phyloP scores from a whole-genome alignment of 2,113 vertebrate species.

The Trogon surrucura region DNA sequence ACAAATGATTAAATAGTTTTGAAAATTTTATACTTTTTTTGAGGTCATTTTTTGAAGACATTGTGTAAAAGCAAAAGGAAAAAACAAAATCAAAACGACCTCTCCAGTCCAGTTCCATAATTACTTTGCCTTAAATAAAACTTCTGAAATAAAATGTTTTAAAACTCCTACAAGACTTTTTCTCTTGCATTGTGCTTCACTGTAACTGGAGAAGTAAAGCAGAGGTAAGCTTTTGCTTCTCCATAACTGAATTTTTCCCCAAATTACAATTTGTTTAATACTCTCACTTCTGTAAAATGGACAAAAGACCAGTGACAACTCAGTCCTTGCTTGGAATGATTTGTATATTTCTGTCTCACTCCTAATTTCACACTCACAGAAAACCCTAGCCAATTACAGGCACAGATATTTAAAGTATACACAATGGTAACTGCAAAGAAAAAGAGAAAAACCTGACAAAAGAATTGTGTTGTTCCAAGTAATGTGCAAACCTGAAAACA shows the following conservation, averaged over 20 bases:
- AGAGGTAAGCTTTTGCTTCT: background rate
- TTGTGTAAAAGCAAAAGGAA: background rate
- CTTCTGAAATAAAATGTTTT: background rate
- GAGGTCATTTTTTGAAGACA: background rate
- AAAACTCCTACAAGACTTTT: background rate
- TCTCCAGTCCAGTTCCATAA: background rate
- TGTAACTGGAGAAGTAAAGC: background rate
- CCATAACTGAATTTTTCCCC: background rate
- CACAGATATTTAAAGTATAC: background rate
- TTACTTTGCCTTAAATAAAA: background rate
- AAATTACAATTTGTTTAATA: background rate
- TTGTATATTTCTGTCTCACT: background rate
- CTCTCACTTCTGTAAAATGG: background rate
- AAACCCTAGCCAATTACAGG: background rate
- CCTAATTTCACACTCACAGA: background rate
- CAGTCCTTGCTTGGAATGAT: background rate
- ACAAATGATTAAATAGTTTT: background rate
- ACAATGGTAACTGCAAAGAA: background rate
- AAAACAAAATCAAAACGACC: background rate
- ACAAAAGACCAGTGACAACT: background rate
- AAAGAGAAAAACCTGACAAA: background rate
- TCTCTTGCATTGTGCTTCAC: background rate
- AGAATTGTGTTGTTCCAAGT: rapidly evolving
- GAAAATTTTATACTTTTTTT: background rate
- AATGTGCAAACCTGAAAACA: background rate